Evolutionary conservation across 2,113 vertebrate genomes (phyloP).

Genomic region (Campylomormyrus tamandua): DNA sequence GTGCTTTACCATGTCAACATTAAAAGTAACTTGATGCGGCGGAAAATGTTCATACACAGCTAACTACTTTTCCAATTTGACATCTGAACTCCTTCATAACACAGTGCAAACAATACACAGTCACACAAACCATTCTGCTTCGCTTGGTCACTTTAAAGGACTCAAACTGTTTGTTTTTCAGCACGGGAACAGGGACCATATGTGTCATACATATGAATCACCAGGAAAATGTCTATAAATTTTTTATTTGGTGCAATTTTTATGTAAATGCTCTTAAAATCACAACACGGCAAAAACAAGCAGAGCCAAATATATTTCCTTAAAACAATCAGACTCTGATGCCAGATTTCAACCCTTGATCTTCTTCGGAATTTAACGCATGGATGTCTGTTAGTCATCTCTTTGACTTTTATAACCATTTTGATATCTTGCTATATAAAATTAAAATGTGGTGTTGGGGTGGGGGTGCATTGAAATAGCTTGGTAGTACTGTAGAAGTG

Average conservation of each 20-base stretch:
- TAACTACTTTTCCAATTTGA: constrained; percentile 5
- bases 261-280: not conserved
- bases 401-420: not conserved
- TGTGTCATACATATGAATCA: constrained; percentile 9
- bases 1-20: constrained; percentile 28
- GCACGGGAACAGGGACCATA: not conserved
- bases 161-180: not conserved
- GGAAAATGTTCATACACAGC: constrained; percentile 44
- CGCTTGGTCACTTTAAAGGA: not conserved
- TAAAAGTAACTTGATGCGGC: constrained; percentile 38
- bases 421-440: not conserved
- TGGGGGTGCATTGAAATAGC: not conserved
- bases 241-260: not conserved
- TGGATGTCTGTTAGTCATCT: not conserved
- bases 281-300: not conserved
- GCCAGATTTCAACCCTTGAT: not conserved
- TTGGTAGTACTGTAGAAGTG: not conserved
- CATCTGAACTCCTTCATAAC: not conserved
- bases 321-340: not conserved
- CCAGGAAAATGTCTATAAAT: not conserved
- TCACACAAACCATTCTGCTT: not conserved
- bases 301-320: not conserved
- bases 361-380: not conserved
- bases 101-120: not conserved
- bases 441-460: not conserved